These are phyloP conservation scores for Peromyscus melanophrys DNA, from an alignment of 2,797 vertebrate species.

Conservation along the genomic window DNA sequence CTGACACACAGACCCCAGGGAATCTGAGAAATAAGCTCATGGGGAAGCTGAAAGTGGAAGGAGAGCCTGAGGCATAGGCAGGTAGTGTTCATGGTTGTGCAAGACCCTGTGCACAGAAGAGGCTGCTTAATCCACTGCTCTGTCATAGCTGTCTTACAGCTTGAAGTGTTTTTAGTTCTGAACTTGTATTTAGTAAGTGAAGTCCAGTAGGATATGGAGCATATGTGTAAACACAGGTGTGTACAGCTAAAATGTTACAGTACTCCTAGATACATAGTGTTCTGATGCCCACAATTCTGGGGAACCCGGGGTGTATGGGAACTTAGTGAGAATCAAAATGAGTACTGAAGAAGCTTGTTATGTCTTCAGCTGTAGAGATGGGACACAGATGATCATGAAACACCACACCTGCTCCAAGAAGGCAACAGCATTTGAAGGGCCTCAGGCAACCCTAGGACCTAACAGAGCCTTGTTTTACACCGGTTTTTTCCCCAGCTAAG, in stretches of 20 bases:
- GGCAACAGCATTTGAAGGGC: neutral
- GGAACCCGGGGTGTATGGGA: fast-evolving
- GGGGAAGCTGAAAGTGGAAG: neutral
- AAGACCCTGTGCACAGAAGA: neutral
- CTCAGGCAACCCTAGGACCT: neutral
- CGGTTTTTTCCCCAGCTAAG: neutral
- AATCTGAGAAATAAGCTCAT: neutral
- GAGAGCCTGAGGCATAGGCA: neutral
- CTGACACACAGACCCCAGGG: neutral
- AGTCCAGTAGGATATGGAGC: too few relatives aligned
- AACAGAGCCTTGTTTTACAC: neutral
- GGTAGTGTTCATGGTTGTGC: neutral
- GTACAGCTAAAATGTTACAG: neutral
- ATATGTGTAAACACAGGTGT: neutral
- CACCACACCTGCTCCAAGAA: neutral
- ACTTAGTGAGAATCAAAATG: neutral
- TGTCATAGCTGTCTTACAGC: neutral
- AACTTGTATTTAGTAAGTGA: neutral
- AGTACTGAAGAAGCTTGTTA: neutral
- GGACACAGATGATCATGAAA: neutral
- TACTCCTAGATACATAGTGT: fast-evolving
- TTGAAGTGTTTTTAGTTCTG: neutral
- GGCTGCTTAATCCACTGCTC: neutral
- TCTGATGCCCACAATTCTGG: neutral
- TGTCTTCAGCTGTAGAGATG: neutral